Evolutionary conservation across 2,113 vertebrate genomes (phyloP), one percentile per base, ranked within the genome.

Genomic region (Acrocephalus arundinaceus): DNA sequence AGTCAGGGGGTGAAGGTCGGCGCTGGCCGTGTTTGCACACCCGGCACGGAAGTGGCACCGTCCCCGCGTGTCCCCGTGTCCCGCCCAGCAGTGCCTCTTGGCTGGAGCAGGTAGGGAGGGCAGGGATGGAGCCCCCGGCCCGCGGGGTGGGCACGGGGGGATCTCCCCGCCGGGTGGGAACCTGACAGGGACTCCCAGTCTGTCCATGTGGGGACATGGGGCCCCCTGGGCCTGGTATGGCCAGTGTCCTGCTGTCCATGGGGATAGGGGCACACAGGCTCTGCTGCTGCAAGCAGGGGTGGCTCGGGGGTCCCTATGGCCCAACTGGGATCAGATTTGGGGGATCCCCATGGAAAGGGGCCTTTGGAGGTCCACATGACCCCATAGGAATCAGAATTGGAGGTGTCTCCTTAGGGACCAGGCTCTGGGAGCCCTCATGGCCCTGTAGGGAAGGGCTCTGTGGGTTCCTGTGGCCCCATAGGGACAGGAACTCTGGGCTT

Each of bases 181-280:
- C 67, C 24, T 10, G 0, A 6, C 1, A 5, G 48, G 28, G 31
- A 49, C 70, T 19, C 10, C 1, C 6, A 3, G 18, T 9, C 11
- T 0, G 2, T 67, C n/a, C 0, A 0, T 5, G 8, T 0, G 2
- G 63, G 43, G 54, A 16, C 68, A 13, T 2, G 6, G 52, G n/a
- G 30, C 48, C 41, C 46, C 72, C 57, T 16, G 57, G 49, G 62
- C 30, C 57, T 43, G 82, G 41, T 6, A 0, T 3, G 51, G 55
- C 65, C 5, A 0, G 19, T 63, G 58, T 57, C 77, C 75, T 58
- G 58, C 35, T 5, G 17, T 23, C 20, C 4, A 0, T 13, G 35
- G 54, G 79, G 61, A 68, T 8, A 2, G 71, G 72, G 59, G 17
- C 37, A 15, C 9, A 0, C 43, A 22, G 72, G 39, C 55, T 15